Base-by-base conservation (phyloP, 2,113 vertebrate species). In the Ptilonorhynchus violaceus region DNA sequence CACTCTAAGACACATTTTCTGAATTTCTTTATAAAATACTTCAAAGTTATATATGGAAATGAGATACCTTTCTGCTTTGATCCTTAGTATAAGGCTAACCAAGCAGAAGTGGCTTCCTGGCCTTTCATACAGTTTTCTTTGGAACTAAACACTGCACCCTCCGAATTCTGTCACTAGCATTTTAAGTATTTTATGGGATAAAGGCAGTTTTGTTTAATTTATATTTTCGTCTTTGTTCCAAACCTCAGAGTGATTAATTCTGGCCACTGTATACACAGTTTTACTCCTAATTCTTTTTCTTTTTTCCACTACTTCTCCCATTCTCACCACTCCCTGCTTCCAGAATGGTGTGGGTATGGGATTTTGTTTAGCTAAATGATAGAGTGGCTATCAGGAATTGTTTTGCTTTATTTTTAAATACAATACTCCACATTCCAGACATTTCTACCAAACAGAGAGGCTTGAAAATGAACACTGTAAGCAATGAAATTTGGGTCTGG, bases 351-450 rank as follows among this genome's bases (percentile, higher is more conserved):
- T 56, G 80, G 53, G 28, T 81, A 37, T 4, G 5, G 13, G 50
- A 83, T 88, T 90, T 90, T 90, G 42, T 90, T 93, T 89, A 90
- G 35, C 30, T 90, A 92, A 92, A 77, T 56, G 52, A 47, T 19
- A 68, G 67, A 89, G 33, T 41, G 33, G 33, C 56, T 90, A 78
- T 91, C 72, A 94, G 64, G 47, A 59, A 80, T 62, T 50, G 63
- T 33, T 94, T 80, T 88, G 14, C 55, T 96, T 93, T 88, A 59
- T 76, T 90, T 96, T 95, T 75, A 93, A 95, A 90, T 74, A 93
- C 68, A 94, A 60, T 91, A 77, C 31, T 63, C 64, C 41, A 89
- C 86, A 95, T 95, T 96, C 92, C 85, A 78, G 68, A 67, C 49
- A 91, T 94, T 93, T 92, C 76, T 75, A 70, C 30, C 37, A 88